Evolutionary conservation across 37 sponge, comb jelly and placozoan genomes (phyloP).

Genomic region (Halisarca cf. caerulea): DNA sequence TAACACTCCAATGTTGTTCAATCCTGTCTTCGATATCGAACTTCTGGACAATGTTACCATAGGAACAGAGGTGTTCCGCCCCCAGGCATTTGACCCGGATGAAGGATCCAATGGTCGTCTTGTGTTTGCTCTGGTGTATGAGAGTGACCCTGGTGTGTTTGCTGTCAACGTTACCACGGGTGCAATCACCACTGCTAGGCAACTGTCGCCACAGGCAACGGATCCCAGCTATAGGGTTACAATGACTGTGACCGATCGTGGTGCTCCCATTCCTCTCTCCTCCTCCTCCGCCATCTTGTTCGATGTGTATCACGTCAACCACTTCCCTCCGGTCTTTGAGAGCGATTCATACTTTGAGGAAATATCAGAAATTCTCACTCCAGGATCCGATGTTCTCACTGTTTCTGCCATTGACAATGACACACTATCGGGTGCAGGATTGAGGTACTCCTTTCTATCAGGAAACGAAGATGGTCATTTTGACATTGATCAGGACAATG

Average conservation of each 20-base stretch:
- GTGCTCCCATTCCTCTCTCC: conserved; percentile 46
- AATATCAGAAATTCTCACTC: conserved; percentile 49
- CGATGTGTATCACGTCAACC: conserved; percentile 43
- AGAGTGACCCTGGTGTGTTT: conserved; percentile 43
- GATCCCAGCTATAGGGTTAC: conserved; percentile 12
- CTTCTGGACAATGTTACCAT: conserved; percentile 29
- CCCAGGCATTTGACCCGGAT: conserved; percentile 63
- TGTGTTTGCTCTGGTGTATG: conserved; percentile 48
- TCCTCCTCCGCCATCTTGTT: conserved; percentile 41
- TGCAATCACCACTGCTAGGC: conserved; percentile 29
- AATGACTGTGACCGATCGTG: conserved; percentile 64
- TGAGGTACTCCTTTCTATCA: conserved; percentile 38
- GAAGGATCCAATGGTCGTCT: conserved; percentile 69
- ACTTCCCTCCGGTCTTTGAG: conserved; percentile 55
- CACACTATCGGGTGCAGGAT: conserved; percentile 34
- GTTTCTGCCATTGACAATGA: conserved; percentile 59
- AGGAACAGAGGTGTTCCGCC: conserved; percentile 45
- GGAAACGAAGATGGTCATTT: conserved; percentile 51
- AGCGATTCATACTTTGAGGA: conserved; percentile 30
- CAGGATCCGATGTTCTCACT: conserved; percentile 33
- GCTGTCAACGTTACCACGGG: conserved; percentile 50
- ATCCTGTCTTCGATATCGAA: conserved; percentile 30
- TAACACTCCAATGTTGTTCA: conserved; percentile 62
- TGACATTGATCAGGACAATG: conserved; percentile 43
- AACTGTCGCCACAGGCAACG: background rate